Evolutionary conservation across 2,888 invertebrate species (phyloP).

Genomic region (Macaria liturata): DNA sequence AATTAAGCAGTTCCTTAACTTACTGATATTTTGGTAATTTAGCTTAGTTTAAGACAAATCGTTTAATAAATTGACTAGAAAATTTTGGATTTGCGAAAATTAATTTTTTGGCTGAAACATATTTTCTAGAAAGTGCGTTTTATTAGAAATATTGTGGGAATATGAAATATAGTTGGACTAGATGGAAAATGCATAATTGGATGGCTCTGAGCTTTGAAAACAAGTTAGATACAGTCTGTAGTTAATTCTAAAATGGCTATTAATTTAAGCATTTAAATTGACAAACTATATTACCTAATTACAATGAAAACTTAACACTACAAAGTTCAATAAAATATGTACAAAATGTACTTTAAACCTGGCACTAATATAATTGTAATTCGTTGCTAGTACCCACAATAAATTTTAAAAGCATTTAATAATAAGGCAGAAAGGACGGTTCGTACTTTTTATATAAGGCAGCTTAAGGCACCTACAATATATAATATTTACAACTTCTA

Average conservation of each 20-base stretch:
- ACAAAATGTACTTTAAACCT: constrained; percentile 67
- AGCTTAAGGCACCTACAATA: constrained; percentile 65
- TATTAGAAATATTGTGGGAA: constrained; percentile 31
- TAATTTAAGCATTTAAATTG: no score
- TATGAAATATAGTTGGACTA: constrained; percentile 51
- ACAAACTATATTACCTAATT: no score
- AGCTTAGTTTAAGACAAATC: constrained; percentile 63
- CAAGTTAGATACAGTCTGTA: constrained; percentile 28
- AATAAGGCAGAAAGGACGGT: constrained; percentile 76
- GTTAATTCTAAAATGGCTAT: constrained; percentile 21
- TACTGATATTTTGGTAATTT: constrained; percentile 69
- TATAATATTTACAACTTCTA: constrained; percentile 38
- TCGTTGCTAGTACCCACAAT: constrained; percentile 70
- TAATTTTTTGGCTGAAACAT: constrained; percentile 60
- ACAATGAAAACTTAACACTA: constrained; percentile 24
- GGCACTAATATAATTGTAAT: constrained; percentile 62
- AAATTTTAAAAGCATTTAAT: constrained; percentile 39
- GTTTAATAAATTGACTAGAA: constrained; percentile 75
- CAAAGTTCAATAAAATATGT: constrained; percentile 37
- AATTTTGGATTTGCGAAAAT: constrained; percentile 74
- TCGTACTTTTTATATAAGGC: constrained; percentile 67
- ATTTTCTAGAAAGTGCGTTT: constrained; percentile 48
- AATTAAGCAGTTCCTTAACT: constrained; percentile 29
- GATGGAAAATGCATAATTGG: constrained; percentile 51
- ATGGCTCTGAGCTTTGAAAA: constrained; percentile 34